Conservation (phyloP, 2,888 invertebrate genomes). For the Nemotelus pantherinus region DNA sequence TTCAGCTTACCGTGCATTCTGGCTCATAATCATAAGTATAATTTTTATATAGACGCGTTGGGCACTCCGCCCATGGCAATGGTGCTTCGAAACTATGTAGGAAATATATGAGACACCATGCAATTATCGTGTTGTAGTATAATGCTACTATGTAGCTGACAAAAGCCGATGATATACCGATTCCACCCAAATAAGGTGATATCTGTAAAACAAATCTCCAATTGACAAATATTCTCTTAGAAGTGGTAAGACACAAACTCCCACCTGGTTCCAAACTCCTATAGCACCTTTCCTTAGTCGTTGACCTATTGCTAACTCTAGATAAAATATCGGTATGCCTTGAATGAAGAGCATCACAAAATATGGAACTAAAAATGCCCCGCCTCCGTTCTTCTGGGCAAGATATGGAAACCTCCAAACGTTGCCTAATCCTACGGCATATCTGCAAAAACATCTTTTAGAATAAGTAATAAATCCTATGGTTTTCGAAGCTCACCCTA, state of each 20-base stretch:
- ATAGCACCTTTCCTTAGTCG: constrained; percentile 91
- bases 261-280: constrained; percentile 89
- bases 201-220: constrained; percentile 63
- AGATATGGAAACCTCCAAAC: constrained; percentile 96
- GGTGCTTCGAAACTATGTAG: constrained; percentile 92
- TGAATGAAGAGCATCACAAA: constrained; percentile 94
- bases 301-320: constrained; percentile 96
- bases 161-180: constrained; percentile 93
- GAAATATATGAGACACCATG: constrained; percentile 96
- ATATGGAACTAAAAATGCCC: constrained; percentile 97
- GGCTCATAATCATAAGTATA: constrained; percentile 82
- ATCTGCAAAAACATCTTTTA: constrained; percentile 61
- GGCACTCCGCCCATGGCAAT: constrained; percentile 92
- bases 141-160: constrained; percentile 96
- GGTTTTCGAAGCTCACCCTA: constrained; percentile 67
- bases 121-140: constrained; percentile 97
- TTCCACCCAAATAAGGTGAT: constrained; percentile 87
- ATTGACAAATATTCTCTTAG: background rate
- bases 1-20: constrained; percentile 78
- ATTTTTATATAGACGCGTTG: constrained; percentile 81
- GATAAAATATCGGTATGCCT: constrained; percentile 95
- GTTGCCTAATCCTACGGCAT: constrained; percentile 93
- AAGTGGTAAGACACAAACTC: background rate
- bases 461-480: background rate
- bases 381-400: constrained; percentile 94